Evolutionary conservation across 2,888 invertebrate genomes (phyloP).

Genomic region (Melinaea menophilus): DNA sequence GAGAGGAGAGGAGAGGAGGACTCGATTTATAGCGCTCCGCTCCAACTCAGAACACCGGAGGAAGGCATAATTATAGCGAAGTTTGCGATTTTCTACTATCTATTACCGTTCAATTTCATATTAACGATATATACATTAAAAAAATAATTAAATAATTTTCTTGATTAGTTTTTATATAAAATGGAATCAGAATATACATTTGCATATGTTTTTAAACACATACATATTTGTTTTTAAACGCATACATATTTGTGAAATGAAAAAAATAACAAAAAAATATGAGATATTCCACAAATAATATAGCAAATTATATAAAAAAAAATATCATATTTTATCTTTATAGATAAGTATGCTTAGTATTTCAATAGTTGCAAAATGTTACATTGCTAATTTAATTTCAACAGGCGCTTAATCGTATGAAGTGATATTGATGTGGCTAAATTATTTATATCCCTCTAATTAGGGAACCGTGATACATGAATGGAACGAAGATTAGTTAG

Average conservation of each 20-base stretch:
- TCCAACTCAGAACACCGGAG: neutral
- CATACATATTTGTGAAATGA: neutral
- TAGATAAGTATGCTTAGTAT: neutral
- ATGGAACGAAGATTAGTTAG: neutral
- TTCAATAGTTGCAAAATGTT: neutral
- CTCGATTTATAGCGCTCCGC: neutral
- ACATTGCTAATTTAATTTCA: neutral
- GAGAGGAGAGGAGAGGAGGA: neutral
- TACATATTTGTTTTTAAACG: neutral
- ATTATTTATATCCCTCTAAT: neutral
- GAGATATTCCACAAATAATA: neutral
- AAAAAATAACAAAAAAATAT: neutral
- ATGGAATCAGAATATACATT: too few relatives aligned
- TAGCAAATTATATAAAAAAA: too few relatives aligned
- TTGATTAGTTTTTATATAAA: too few relatives aligned
- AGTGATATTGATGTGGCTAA: neutral
- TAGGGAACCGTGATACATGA: too few relatives aligned
- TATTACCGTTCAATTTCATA: neutral
- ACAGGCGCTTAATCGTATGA: neutral
- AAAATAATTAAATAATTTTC: too few relatives aligned
- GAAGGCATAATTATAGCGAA: neutral
- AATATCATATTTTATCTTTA: too few relatives aligned
- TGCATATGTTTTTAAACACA: neutral
- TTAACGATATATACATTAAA: neutral
- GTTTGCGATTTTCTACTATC: neutral